Base-by-base conservation (phyloP, 53 echinoderm and acorn worm species). In the Luidia sarsii region DNA sequence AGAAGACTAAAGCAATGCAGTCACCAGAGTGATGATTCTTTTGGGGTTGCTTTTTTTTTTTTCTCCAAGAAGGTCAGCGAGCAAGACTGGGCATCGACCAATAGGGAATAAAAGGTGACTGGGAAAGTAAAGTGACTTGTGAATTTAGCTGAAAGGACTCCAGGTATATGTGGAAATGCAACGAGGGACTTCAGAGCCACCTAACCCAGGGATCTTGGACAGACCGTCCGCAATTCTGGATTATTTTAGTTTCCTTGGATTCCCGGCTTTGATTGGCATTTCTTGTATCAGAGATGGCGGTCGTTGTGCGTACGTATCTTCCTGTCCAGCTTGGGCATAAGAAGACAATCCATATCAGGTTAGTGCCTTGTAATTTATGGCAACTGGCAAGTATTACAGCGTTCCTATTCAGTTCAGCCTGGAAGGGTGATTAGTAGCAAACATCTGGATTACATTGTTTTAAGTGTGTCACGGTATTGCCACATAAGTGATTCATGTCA, bases 321-420 rank as follows among this genome's bases (percentile, higher is more conserved):
- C 77, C 77, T 1, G 77, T 77, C 49, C 77, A 77, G 56, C 61
- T 77, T 7, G 77, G 77, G 20, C 77, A 77, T 10, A 77, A 77
- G 60, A 77, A 77, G 77, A 61, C 46, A 15, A 77, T 77, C 30
- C 77, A 61, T 27, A 77, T 77, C 7, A 77, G 77, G 77, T 77
- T 59, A 72, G 72, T 53, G 6, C 6, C 41, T 41, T 41, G 11
- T n/a, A n/a, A n/a, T n/a, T n/a, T n/a, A n/a, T n/a, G n/a, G n/a
- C n/a, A n/a, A n/a, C n/a, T n/a, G 30, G 31, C n/a, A 9, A 33
- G 13, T n/a, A 25, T 50, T 69, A 48, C 7, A 4, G 7, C 37
- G 37, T 16, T 64, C 21, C 39, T 31, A 60, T 23, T 31, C 27
- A 28, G 56, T 6, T 10, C 1, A 55, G 23, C 28, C 19, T n/a